phyloP scores from a whole-genome alignment of 1,140 invertebrate genomes.

The Steinernema feltiae region DNA sequence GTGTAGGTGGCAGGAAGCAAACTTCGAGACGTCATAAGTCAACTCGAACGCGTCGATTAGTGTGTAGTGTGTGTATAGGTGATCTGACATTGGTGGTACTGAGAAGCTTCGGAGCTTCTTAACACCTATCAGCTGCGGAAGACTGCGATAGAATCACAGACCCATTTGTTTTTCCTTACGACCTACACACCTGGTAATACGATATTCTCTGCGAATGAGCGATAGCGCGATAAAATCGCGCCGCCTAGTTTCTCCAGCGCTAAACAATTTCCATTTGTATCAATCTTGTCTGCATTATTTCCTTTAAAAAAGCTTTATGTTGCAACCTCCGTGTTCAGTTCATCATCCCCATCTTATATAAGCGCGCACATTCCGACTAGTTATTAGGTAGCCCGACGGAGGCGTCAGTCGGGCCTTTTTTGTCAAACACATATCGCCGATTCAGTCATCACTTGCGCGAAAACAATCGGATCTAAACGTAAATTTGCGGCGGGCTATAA shows the following conservation, averaged over 20 bases:
- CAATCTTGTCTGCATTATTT: too few species aligned
- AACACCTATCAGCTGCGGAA: too few species aligned
- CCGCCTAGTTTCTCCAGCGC: neutral
- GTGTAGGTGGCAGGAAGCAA: neutral
- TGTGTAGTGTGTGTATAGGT: too few species aligned
- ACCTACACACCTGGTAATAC: neutral
- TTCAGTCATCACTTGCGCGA: neutral
- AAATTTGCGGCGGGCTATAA: too few species aligned
- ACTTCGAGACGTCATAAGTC: too few species aligned
- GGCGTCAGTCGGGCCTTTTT: neutral
- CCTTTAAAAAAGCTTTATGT: neutral
- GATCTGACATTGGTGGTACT: too few species aligned
- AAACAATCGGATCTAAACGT: too few species aligned
- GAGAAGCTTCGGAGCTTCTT: too few species aligned
- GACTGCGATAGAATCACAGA: too few species aligned
- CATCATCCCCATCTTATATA: neutral
- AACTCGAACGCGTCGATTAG: neutral
- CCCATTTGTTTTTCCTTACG: too few species aligned
- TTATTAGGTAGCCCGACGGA: constrained; percentile 6
- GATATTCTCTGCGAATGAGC: too few species aligned
- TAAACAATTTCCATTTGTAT: too few species aligned
- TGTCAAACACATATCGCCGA: neutral
- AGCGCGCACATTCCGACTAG: neutral
- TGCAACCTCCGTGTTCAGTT: neutral
- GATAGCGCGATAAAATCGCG: neutral